These are phyloP conservation scores for Drosophila nigricruria DNA, from an alignment of 2,888 invertebrate genomes.

Conservation along the genomic window DNA sequence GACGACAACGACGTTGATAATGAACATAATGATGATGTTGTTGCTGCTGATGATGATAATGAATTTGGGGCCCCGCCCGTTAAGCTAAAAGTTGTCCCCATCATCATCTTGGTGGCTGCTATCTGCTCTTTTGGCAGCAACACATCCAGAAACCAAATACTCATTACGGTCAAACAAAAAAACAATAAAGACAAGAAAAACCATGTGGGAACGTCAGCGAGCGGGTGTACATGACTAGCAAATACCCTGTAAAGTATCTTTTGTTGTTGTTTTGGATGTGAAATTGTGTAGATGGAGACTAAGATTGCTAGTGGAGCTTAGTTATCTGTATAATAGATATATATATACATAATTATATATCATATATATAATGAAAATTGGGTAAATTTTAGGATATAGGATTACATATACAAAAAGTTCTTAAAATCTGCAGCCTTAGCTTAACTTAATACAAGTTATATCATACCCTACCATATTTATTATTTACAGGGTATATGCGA, in stretches of 20 bases:
- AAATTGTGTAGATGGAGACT: too few species aligned
- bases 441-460: too few species aligned
- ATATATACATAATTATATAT: neutral
- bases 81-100: conserved; percentile 20
- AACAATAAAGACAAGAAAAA: conserved; percentile 14
- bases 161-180: conserved; percentile 49
- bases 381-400: too few species aligned
- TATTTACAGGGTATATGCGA: conserved; percentile 29
- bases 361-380: neutral
- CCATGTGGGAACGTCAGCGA: neutral
- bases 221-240: conserved; percentile 3
- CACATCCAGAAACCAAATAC: conserved; percentile 51
- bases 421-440: neutral
- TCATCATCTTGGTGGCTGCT: conserved; percentile 25
- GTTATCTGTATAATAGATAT: neutral
- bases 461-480: neutral
- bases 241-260: conserved; percentile 5
- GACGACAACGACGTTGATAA: conserved; percentile 20
- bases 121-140: conserved; percentile 36
- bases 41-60: neutral
- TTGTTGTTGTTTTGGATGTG: neutral
- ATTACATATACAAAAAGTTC: too few species aligned
- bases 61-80: conserved; percentile 18
- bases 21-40: neutral
- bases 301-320: neutral